Conservation (phyloP, 2,888 invertebrate genomes). For the Sesia apiformis region DNA sequence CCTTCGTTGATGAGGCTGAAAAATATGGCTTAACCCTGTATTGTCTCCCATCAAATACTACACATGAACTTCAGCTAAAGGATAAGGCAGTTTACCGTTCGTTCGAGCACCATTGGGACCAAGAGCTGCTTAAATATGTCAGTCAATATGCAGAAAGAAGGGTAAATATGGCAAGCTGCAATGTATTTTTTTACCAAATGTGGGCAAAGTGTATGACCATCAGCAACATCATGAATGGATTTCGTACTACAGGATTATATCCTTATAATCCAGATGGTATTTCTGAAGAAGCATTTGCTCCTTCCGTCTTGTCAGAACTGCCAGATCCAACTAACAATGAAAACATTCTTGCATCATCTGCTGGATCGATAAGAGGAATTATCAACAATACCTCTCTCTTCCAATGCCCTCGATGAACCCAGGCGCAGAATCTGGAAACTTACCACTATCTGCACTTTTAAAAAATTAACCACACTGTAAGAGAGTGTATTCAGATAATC, state of each 20-base stretch:
- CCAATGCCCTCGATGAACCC: constrained; percentile 9
- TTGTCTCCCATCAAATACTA: constrained; percentile 12
- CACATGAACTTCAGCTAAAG: constrained; percentile 13
- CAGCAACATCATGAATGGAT: constrained; percentile 12
- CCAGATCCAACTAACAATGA: constrained; percentile 9
- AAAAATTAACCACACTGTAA: no score
- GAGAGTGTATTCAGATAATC: no score
- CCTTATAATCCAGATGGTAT: constrained; percentile 11
- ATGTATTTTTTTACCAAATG: constrained; percentile 9
- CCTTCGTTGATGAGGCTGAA: constrained; percentile 13
- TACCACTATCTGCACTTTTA: constrained; percentile 13
- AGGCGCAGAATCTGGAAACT: constrained; percentile 13
- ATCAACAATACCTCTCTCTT: constrained; percentile 9
- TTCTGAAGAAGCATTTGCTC: constrained; percentile 12
- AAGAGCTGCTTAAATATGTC: constrained; percentile 10
- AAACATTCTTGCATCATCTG: constrained; percentile 8
- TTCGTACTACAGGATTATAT: constrained; percentile 12
- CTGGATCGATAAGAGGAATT: constrained; percentile 6
- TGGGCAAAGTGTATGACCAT: constrained; percentile 13
- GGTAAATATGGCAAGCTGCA: constrained; percentile 12
- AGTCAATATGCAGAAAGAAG: constrained; percentile 8
- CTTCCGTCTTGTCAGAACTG: constrained; percentile 10
- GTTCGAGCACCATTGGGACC: constrained; percentile 14
- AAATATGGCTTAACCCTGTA: constrained; percentile 11
- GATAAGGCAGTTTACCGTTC: constrained; percentile 14